Conservation (phyloP, 2,888 invertebrate genomes). For the Blastobasis lacticolella region DNA sequence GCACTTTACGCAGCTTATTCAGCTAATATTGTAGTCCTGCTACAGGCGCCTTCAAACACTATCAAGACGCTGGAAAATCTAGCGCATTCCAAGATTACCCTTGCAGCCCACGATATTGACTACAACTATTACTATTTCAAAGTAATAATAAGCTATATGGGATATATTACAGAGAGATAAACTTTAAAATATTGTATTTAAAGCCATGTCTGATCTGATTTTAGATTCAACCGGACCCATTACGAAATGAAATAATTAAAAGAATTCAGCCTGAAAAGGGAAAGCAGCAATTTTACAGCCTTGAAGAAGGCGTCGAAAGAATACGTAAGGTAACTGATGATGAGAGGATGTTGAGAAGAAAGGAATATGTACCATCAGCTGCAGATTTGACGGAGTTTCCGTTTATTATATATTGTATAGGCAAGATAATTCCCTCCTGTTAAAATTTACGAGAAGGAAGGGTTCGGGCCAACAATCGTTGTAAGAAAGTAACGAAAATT, state of each 20-base stretch:
- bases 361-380: not conserved
- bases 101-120: conserved; percentile 75
- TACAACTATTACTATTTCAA: conserved; percentile 76
- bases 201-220: conserved; percentile 15
- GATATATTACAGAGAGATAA: not conserved
- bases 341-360: not conserved
- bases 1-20: conserved; percentile 78
- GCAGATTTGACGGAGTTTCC: not conserved
- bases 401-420: not conserved
- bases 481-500: no score
- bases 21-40: conserved; percentile 78
- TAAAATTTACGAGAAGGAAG: no score
- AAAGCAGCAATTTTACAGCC: conserved; percentile 37
- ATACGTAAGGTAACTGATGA: conserved; percentile 40
- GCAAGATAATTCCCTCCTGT: fast-evolving
- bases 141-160: conserved; percentile 52
- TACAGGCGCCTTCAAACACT: conserved; percentile 76
- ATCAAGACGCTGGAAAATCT: conserved; percentile 72
- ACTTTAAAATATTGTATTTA: not conserved
- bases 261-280: conserved; percentile 47
- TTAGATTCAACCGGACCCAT: conserved; percentile 32
- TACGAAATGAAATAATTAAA: conserved; percentile 34
- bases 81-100: conserved; percentile 68
- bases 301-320: conserved; percentile 51
- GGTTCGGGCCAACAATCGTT: no score